phyloP scores from a whole-genome alignment of 2,797 vertebrate genomes.

The Oceanodroma leucorhoa region DNA sequence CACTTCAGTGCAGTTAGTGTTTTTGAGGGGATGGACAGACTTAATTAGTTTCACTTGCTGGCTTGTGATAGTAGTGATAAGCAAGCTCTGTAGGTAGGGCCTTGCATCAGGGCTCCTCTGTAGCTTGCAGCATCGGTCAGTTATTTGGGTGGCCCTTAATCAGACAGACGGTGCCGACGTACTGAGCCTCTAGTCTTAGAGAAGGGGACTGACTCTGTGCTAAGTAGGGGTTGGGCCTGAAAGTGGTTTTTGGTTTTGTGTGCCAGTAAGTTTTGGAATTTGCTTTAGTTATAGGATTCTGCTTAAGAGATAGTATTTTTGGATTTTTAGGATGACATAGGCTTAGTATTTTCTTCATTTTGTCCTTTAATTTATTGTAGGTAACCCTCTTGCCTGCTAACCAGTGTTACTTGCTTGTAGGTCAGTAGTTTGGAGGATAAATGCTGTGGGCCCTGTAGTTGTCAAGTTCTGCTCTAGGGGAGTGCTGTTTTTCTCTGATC shows the following conservation, averaged over 20 bases:
- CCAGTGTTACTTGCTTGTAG: background rate
- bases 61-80: background rate
- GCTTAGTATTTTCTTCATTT: background rate
- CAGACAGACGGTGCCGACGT: rapidly evolving
- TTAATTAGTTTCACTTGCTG: background rate
- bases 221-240: background rate
- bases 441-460: background rate
- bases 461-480: background rate
- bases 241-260: background rate
- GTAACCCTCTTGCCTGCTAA: background rate
- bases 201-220: background rate
- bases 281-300: background rate
- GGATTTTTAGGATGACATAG: background rate
- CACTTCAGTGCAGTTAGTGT: background rate
- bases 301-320: background rate
- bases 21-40: background rate
- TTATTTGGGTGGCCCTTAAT: background rate
- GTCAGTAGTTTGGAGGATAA: background rate
- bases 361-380: background rate
- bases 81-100: background rate
- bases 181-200: background rate
- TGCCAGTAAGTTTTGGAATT: background rate
- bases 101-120: background rate
- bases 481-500: background rate
- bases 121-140: background rate